phyloP scores from a whole-genome alignment of 2,113 vertebrate genomes.

The Murina feae region DNA sequence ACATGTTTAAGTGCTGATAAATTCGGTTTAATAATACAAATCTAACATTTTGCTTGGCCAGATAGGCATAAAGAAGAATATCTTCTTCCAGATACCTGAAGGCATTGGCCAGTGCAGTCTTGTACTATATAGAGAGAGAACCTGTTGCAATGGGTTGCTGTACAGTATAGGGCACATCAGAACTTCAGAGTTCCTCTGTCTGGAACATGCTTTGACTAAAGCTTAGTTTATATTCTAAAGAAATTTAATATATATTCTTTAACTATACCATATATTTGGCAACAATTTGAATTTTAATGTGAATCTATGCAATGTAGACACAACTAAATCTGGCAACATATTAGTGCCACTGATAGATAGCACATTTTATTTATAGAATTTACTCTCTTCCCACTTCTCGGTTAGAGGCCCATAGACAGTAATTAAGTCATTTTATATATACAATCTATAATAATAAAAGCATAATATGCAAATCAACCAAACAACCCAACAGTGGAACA shows the following conservation, averaged over 20 bases:
- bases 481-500: too few relatives aligned
- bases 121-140: not conserved
- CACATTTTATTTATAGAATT: constrained; percentile 55
- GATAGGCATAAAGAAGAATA: not conserved
- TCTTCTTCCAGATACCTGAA: not conserved
- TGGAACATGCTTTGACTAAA: constrained; percentile 58
- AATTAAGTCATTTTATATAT: constrained; percentile 69
- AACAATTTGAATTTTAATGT: constrained; percentile 54
- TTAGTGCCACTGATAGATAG: constrained; percentile 36
- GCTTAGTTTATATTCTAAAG: constrained; percentile 43
- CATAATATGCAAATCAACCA: not conserved
- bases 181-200: constrained; percentile 23
- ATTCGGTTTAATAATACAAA: not conserved
- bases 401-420: constrained; percentile 56
- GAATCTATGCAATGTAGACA: constrained; percentile 29
- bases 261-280: constrained; percentile 60
- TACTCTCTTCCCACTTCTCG: constrained; percentile 31
- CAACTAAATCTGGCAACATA: constrained; percentile 41
- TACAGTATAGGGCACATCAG: not conserved
- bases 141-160: not conserved
- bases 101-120: not conserved
- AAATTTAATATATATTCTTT: constrained; percentile 52
- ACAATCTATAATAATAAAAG: not conserved
- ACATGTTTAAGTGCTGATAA: not conserved
- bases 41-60: not conserved